phyloP scores from a whole-genome alignment of 1,140 invertebrate genomes.

The Stegodyphus dumicola region DNA sequence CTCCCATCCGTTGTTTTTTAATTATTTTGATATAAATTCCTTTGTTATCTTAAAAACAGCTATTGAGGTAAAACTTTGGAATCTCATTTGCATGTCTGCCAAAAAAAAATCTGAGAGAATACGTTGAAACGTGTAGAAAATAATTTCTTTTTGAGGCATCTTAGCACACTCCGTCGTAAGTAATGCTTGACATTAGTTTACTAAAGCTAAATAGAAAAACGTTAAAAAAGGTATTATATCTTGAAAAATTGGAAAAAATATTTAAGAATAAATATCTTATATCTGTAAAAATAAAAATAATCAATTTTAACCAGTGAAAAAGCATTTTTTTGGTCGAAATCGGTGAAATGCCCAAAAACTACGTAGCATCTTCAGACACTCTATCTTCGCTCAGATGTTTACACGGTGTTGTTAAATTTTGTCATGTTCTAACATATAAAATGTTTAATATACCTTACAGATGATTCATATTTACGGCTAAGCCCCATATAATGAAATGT shows the following conservation, averaged over 20 bases:
- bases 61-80: background rate
- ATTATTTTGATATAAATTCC: conserved; percentile 22
- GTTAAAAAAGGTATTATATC: conserved; percentile 22
- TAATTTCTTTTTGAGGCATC: conserved; percentile 44
- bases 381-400: background rate
- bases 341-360: conserved; percentile 7
- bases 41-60: conserved; percentile 26
- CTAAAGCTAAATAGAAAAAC: conserved; percentile 35
- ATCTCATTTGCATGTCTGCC: conserved; percentile 10
- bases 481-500: background rate
- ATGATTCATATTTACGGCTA: background rate
- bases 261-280: conserved; percentile 12
- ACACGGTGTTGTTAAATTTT: conserved; percentile 1
- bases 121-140: conserved; percentile 15
- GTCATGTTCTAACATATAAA: background rate
- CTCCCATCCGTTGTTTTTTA: conserved; percentile 46
- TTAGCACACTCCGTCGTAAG: conserved; percentile 48
- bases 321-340: conserved; percentile 14
- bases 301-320: conserved; percentile 1
- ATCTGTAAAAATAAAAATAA: conserved; percentile 28
- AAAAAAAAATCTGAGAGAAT: conserved; percentile 39
- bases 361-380: conserved; percentile 11
- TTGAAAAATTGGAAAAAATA: background rate
- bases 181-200: conserved; percentile 27
- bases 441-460: background rate